Percentiles rank a stretch among this genome's conserved stretches.
Conservation (phyloP, 2,113 vertebrate species). For the Anhinga anhinga region DNA sequence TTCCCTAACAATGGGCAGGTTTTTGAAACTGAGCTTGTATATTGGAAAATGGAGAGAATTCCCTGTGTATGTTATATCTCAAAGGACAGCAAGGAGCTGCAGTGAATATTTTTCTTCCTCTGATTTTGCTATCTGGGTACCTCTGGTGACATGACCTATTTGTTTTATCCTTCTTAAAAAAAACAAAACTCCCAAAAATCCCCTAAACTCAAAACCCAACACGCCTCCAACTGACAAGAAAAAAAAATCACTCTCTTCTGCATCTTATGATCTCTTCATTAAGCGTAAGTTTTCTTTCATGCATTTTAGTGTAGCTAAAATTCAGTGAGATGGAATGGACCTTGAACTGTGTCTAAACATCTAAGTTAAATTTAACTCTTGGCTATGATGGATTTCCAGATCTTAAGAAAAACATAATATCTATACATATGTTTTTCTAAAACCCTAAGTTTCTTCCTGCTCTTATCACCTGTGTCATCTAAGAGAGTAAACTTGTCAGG, state of each 20-base stretch:
- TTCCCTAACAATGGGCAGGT: background rate
- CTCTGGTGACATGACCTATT: background rate
- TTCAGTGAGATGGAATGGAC: background rate
- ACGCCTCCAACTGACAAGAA: background rate
- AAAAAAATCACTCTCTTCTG: background rate
- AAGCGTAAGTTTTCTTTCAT: background rate
- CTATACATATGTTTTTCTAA: background rate
- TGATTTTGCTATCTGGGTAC: background rate
- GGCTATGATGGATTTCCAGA: background rate
- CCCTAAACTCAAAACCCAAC: background rate
- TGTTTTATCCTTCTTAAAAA: background rate
- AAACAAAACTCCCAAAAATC: rapidly evolving
- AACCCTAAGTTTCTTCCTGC: background rate
- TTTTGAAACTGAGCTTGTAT: background rate
- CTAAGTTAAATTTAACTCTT: background rate
- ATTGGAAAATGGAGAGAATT: background rate
- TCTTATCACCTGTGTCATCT: background rate
- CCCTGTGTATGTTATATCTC: background rate
- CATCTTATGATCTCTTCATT: background rate
- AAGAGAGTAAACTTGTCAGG: background rate
- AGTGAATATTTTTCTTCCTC: background rate
- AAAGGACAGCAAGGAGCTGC: background rate
- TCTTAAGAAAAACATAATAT: background rate
- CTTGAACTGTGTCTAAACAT: background rate
- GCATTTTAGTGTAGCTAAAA: background rate